These are phyloP conservation scores for Ichneumon xanthorius DNA, from an alignment of 2,888 invertebrate genomes.

Conservation along the genomic window DNA sequence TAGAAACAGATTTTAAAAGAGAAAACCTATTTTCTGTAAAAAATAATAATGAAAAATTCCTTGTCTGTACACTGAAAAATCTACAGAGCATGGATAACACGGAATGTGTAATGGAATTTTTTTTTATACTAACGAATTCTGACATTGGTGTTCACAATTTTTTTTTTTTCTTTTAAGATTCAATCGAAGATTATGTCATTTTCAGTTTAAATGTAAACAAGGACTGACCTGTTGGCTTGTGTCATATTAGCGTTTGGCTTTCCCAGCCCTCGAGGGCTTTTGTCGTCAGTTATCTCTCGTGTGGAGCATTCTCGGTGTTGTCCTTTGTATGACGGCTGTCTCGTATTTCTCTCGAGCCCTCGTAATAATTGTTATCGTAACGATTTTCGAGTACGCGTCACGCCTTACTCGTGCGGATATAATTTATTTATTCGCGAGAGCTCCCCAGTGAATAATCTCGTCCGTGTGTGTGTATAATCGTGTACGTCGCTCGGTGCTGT, in stretches of 20 bases:
- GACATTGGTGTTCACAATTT: neutral
- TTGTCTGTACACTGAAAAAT: neutral
- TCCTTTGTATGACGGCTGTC: neutral
- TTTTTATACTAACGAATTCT: neutral
- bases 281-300: slow-evolving; percentile 55
- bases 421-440: slow-evolving; percentile 16
- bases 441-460: slow-evolving; percentile 15
- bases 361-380: slow-evolving; percentile 15
- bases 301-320: slow-evolving; percentile 52
- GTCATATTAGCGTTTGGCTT: slow-evolving; percentile 76
- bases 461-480: slow-evolving; percentile 33
- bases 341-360: neutral
- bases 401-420: slow-evolving; percentile 4
- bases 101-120: neutral
- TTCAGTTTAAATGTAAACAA: slow-evolving; percentile 69
- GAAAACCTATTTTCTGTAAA: too few relatives aligned
- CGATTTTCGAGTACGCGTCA: neutral
- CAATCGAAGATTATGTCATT: slow-evolving; percentile 55
- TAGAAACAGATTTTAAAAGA: too few relatives aligned
- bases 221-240: slow-evolving; percentile 81
- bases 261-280: slow-evolving; percentile 53
- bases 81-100: neutral
- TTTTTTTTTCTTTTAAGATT: neutral
- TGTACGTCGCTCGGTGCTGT: slow-evolving; percentile 16
- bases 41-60: neutral